Evolutionary conservation across 1,140 invertebrate genomes (phyloP).

Genomic region (Palaemon carinicauda): DNA sequence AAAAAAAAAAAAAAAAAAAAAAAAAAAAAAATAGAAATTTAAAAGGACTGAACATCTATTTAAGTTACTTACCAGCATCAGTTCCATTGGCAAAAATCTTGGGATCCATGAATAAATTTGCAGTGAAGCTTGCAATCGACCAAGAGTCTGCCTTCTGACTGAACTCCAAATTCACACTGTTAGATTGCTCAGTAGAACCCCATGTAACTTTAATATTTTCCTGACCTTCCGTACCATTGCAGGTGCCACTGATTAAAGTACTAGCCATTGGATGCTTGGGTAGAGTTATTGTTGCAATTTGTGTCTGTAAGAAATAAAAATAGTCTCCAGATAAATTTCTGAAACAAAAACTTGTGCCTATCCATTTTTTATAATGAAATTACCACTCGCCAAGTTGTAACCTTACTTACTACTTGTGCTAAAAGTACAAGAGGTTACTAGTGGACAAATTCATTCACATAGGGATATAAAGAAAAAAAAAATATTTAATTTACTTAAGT

Average conservation of each 20-base stretch:
- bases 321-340: too few species aligned
- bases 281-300: background rate
- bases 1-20: too few species aligned
- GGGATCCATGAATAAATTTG: constrained; percentile 19
- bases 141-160: background rate
- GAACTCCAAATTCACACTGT: background rate
- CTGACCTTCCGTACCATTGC: background rate
- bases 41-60: too few species aligned
- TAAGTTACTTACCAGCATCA: constrained; percentile 28
- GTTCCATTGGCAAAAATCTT: background rate
- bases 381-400: too few species aligned
- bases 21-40: too few species aligned
- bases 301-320: background rate
- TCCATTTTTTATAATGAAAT: too few species aligned
- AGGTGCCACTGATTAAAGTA: background rate
- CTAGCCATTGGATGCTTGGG: background rate
- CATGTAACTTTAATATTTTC: constrained; percentile 15
- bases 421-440: too few species aligned
- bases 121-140: background rate
- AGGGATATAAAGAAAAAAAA: too few species aligned
- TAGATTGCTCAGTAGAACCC: background rate
- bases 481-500: too few species aligned
- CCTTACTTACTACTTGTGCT: too few species aligned
- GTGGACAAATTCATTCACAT: too few species aligned
- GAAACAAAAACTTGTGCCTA: too few species aligned